Percentiles rank a stretch among this genome's conserved stretches.
Evolutionary conservation across 2,797 vertebrate species (phyloP).

Genomic region (Brachymystax lenok): DNA sequence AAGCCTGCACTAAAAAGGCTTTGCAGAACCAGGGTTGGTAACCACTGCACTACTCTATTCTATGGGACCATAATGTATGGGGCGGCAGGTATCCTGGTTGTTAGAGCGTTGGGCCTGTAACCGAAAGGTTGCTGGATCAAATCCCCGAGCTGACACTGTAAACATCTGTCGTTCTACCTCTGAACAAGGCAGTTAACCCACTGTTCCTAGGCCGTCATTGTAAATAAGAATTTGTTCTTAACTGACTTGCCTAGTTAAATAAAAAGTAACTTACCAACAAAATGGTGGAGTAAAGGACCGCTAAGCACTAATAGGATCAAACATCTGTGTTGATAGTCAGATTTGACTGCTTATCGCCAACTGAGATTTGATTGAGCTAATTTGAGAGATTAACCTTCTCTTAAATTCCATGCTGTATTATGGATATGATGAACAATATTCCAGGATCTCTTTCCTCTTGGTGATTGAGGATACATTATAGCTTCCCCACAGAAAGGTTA

Average conservation of each 20-base stretch:
- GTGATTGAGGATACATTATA: constrained; percentile 8
- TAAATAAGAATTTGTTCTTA: no score
- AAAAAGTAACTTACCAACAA: not conserved
- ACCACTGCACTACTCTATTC: constrained; percentile 59
- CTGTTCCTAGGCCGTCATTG: no score
- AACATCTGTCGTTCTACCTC: no score
- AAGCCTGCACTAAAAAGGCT: constrained; percentile 33
- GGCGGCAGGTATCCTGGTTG: no score
- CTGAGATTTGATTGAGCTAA: not conserved
- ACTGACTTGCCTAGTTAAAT: no score
- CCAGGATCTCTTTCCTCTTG: constrained; percentile 30
- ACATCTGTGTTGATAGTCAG: not conserved
- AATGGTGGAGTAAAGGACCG: no score
- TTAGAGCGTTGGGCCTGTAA: no score
- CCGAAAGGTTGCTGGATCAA: no score
- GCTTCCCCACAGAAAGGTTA: constrained; percentile 10
- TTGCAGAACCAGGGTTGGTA: constrained; percentile 51
- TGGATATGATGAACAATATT: constrained; percentile 48
- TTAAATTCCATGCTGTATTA: constrained; percentile 31
- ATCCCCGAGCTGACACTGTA: no score
- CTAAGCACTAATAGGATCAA: not conserved
- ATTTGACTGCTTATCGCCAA: not conserved
- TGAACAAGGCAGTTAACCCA: no score
- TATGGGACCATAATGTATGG: constrained; percentile 50
- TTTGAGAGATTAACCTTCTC: not conserved